These are phyloP conservation scores for Drosophila nikananu DNA, from an alignment of 1,140 invertebrate genomes.

Conservation along the genomic window DNA sequence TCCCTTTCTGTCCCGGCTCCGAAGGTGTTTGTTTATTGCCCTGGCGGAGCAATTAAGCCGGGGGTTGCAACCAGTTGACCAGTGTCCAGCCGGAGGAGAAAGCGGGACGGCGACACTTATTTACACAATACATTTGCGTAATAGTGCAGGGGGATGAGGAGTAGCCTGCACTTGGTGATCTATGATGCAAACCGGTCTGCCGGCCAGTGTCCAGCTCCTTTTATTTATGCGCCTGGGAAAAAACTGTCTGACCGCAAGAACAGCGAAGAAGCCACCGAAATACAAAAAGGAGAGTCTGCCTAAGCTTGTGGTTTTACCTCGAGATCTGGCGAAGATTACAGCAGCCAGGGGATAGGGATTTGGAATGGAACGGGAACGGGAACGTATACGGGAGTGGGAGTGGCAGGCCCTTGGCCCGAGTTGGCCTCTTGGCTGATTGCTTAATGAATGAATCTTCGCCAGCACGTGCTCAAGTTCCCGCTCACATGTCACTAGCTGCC, in stretches of 20 bases:
- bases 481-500: conserved; percentile 55
- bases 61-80: conserved; percentile 65
- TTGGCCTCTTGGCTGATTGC: conserved; percentile 55
- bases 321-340: conserved; percentile 46
- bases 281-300: conserved; percentile 34
- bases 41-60: conserved; percentile 57
- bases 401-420: conserved; percentile 32
- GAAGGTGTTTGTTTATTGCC: conserved; percentile 66
- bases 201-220: conserved; percentile 53
- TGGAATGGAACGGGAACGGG: background rate
- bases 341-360: conserved; percentile 28
- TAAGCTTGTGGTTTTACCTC: conserved; percentile 47
- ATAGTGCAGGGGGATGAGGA: conserved; percentile 35
- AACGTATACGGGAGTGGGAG: background rate
- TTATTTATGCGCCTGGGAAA: conserved; percentile 69
- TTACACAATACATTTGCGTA: conserved; percentile 69
- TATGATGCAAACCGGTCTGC: conserved; percentile 52
- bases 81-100: conserved; percentile 44
- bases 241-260: conserved; percentile 58
- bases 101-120: conserved; percentile 45
- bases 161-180: conserved; percentile 49
- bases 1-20: conserved; percentile 40
- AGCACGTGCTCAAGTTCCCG: conserved; percentile 65
- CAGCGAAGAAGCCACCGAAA: conserved; percentile 20
- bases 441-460: conserved; percentile 61